These are phyloP conservation scores for Theretra japonica DNA, from an alignment of 2,888 invertebrate genomes.

Conservation along the genomic window DNA sequence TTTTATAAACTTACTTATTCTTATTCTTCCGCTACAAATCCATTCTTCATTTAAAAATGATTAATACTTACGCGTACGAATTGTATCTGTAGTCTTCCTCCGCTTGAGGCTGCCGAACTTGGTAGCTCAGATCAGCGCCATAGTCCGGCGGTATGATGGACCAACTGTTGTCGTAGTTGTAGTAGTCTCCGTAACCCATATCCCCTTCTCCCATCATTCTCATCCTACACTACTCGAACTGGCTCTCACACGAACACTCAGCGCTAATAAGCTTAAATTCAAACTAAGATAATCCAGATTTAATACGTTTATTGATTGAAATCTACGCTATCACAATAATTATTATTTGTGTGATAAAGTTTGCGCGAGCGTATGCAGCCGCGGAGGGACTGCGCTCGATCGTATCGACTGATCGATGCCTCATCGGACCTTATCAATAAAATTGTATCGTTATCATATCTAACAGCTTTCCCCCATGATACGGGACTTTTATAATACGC, in stretches of 20 bases:
- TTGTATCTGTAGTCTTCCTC: constrained; percentile 89
- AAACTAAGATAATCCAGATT: constrained; percentile 38
- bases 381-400: constrained; percentile 61
- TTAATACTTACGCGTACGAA: constrained; percentile 84
- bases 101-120: constrained; percentile 66
- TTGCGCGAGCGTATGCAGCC: constrained; percentile 47
- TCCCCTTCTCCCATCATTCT: constrained; percentile 85
- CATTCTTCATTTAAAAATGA: neutral
- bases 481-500: constrained; percentile 77
- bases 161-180: constrained; percentile 87
- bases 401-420: constrained; percentile 81
- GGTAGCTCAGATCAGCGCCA: constrained; percentile 79
- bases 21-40: neutral
- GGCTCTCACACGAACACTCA: constrained; percentile 29
- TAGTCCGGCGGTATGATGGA: constrained; percentile 89
- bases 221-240: constrained; percentile 65
- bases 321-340: constrained; percentile 55
- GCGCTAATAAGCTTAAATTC: constrained; percentile 36
- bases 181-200: constrained; percentile 84
- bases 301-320: constrained; percentile 47
- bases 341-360: constrained; percentile 51
- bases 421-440: constrained; percentile 79
- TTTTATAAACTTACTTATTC: no score
- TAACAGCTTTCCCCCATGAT: constrained; percentile 81
- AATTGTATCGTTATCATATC: constrained; percentile 83